phyloP scores from a whole-genome alignment of 2,888 invertebrate species.

The Netelia melanura region DNA sequence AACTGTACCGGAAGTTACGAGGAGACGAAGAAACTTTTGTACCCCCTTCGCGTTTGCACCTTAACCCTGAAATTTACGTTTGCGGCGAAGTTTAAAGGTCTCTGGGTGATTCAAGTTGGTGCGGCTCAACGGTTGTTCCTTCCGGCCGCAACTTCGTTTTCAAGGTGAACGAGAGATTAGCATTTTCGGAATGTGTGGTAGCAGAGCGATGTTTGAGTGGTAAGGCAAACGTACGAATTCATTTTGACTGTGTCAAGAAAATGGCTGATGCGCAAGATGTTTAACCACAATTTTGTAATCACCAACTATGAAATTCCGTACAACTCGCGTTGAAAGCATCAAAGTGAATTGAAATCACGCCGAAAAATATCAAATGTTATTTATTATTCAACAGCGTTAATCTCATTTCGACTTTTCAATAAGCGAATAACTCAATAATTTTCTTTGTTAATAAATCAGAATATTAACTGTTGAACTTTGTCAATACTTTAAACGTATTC shows the following conservation, averaged over 20 bases:
- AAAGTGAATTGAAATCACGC: no score
- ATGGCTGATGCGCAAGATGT: background rate
- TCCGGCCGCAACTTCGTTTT: constrained; percentile 70
- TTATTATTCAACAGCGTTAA: no score
- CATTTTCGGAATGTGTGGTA: constrained; percentile 1
- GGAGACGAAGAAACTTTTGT: constrained; percentile 71
- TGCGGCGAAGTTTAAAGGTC: constrained; percentile 69
- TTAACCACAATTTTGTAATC: no score
- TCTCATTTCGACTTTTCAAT: no score
- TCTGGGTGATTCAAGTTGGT: constrained; percentile 69
- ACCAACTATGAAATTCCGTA: no score
- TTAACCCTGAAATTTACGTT: constrained; percentile 73
- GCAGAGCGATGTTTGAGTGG: constrained; percentile 8
- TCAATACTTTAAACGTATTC: no score
- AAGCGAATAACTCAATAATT: no score
- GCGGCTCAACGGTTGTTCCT: constrained; percentile 55
- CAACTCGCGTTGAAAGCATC: no score
- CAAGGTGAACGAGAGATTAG: constrained; percentile 67
- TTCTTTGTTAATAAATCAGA: no score
- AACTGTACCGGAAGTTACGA: constrained; percentile 69
- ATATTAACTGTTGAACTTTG: no score
- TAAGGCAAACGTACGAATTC: background rate
- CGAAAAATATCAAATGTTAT: no score
- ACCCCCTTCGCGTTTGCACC: constrained; percentile 71
- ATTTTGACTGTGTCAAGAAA: background rate